Percentiles rank a stretch among this genome's conserved stretches.
phyloP scores from a whole-genome alignment of 2,113 vertebrate species.

The Urocitellus parryii region DNA sequence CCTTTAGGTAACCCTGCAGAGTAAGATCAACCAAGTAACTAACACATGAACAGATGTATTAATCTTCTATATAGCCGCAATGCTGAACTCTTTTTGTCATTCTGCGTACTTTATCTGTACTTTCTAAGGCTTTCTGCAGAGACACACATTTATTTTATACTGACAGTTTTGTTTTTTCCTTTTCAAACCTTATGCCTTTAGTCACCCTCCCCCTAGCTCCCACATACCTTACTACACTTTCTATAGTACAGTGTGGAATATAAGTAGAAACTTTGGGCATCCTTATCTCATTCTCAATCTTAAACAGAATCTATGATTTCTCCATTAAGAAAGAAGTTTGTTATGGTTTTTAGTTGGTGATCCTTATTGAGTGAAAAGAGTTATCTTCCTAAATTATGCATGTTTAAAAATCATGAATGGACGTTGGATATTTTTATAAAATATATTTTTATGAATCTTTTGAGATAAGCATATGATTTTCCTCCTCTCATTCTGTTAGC shows the following conservation, averaged over 20 bases:
- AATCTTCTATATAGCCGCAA: neutral
- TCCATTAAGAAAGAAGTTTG: slow-evolving; percentile 8
- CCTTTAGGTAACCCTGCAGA: neutral
- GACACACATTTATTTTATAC: slow-evolving; percentile 22
- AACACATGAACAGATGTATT: neutral
- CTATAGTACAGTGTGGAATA: neutral
- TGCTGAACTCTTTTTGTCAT: slow-evolving; percentile 3
- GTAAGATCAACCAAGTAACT: neutral
- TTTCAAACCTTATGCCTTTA: neutral
- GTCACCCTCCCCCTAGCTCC: neutral
- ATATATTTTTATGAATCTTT: neutral
- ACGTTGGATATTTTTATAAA: slow-evolving; percentile 11
- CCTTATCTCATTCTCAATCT: neutral
- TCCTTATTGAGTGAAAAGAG: neutral
- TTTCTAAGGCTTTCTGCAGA: slow-evolving; percentile 1
- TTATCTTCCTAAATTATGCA: neutral
- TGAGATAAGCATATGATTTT: slow-evolving; percentile 5
- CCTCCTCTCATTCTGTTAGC: slow-evolving; percentile 14
- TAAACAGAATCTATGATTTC: slow-evolving; percentile 4
- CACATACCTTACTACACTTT: neutral
- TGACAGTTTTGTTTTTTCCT: slow-evolving; percentile 16
- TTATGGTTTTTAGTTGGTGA: neutral
- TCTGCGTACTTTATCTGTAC: slow-evolving; percentile 9
- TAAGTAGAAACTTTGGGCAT: neutral
- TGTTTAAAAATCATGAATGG: slow-evolving; percentile 18